Conservation (phyloP, 2,888 invertebrate species). For the Lithosia quadra region DNA sequence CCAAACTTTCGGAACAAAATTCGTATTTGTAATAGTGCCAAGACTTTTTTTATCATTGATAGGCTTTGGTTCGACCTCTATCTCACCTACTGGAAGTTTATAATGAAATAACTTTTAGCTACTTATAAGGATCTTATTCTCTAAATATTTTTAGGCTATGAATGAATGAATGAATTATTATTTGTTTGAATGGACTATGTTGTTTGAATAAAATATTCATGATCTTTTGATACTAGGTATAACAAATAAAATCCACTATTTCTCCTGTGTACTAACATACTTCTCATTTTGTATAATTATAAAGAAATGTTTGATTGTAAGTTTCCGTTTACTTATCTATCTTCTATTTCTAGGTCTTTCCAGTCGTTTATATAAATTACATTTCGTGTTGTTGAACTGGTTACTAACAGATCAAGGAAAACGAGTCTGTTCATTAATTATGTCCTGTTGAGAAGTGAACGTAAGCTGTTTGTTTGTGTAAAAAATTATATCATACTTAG, state of each 20-base stretch:
- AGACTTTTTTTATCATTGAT: too few relatives aligned
- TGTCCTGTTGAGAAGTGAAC: background rate
- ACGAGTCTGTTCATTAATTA: background rate
- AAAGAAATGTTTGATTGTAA: background rate
- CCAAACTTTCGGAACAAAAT: background rate
- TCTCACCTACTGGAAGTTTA: too few relatives aligned
- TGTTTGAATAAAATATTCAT: too few relatives aligned
- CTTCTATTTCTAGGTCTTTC: background rate
- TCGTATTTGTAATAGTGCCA: background rate
- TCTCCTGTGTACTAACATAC: background rate
- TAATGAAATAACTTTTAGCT: too few relatives aligned
- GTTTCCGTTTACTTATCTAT: background rate
- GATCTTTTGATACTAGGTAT: background rate
- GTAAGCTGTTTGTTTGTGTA: background rate
- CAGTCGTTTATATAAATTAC: background rate
- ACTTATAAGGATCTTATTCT: too few relatives aligned
- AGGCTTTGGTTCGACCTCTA: too few relatives aligned
- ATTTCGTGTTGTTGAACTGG: conserved; percentile 10
- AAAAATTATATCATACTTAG: background rate
- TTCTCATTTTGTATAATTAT: background rate
- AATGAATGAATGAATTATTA: too few relatives aligned
- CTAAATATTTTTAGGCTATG: too few relatives aligned
- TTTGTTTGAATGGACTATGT: too few relatives aligned
- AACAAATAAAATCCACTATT: background rate
- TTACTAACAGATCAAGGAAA: conserved; percentile 15